phyloP scores from a whole-genome alignment of 2,113 vertebrate genomes.

The Sardina pilchardus region DNA sequence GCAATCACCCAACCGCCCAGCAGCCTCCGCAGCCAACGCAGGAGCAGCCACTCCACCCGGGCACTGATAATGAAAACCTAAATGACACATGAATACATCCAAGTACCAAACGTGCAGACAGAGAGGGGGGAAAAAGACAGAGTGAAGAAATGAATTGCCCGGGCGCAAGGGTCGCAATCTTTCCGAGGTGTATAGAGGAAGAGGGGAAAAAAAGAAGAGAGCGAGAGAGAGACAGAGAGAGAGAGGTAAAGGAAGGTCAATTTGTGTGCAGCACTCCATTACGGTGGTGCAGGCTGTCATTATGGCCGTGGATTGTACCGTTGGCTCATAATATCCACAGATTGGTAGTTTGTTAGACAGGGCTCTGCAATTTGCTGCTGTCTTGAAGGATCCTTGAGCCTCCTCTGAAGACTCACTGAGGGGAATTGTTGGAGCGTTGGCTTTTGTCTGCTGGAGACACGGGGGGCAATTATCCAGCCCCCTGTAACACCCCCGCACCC shows the following conservation, averaged over 20 bases:
- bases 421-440: constrained; percentile 75
- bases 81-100: constrained; percentile 63
- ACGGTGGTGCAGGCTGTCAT: constrained; percentile 70
- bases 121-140: constrained; percentile 26
- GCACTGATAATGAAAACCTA: constrained; percentile 53
- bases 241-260: constrained; percentile 60
- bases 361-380: constrained; percentile 75
- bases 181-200: constrained; percentile 54
- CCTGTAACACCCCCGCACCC: constrained; percentile 73
- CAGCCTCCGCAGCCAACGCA: not conserved
- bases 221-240: not conserved
- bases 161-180: constrained; percentile 60
- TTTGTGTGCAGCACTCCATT: constrained; percentile 67
- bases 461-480: constrained; percentile 75
- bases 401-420: constrained; percentile 67
- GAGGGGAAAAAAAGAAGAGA: constrained; percentile 12
- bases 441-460: constrained; percentile 74
- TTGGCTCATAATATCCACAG: constrained; percentile 75
- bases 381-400: constrained; percentile 73
- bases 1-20: constrained; percentile 59
- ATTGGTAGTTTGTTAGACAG: constrained; percentile 78
- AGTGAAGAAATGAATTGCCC: constrained; percentile 43
- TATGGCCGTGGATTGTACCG: constrained; percentile 64
- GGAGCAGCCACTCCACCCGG: constrained; percentile 40
- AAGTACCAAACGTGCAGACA: constrained; percentile 61